Percentiles rank a stretch among this genome's conserved stretches.
phyloP scores from a whole-genome alignment of 2,797 vertebrate genomes.

The Anableps anableps region DNA sequence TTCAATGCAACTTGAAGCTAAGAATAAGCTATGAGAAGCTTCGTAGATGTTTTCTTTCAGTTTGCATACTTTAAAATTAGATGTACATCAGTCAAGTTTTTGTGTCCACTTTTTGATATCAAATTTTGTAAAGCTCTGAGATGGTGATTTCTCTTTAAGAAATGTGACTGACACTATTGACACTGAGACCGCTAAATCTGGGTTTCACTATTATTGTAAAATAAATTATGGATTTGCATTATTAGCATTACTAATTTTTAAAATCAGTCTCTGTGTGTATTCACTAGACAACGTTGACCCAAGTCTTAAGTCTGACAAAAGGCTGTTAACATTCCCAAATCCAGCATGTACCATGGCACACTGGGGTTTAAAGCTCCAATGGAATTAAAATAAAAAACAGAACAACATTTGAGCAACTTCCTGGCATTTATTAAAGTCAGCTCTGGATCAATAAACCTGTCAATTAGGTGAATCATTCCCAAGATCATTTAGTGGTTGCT shows the following conservation, averaged over 20 bases:
- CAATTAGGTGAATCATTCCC: not conserved
- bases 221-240: not conserved
- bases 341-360: not conserved
- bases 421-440: slow-evolving; percentile 4
- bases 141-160: not conserved
- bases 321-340: not conserved
- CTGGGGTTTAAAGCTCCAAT: not conserved
- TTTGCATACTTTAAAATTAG: not conserved
- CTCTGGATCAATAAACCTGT: not conserved
- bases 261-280: not conserved
- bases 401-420: not conserved
- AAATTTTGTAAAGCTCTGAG: not conserved
- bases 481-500: slow-evolving; percentile 28
- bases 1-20: not conserved
- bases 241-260: not conserved
- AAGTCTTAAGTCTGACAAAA: not conserved
- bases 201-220: not conserved
- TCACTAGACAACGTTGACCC: not conserved
- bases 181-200: not conserved
- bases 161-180: not conserved
- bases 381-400: not conserved
- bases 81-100: not conserved
- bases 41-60: not conserved
- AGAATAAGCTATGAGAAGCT: slow-evolving; percentile 3
- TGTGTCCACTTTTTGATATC: not conserved